A percentile compares a stretch with the other conserved stretches of the same genome.
Evolutionary conservation across 2,797 vertebrate genomes (phyloP).

Genomic region (Atherinosoma microstoma): DNA sequence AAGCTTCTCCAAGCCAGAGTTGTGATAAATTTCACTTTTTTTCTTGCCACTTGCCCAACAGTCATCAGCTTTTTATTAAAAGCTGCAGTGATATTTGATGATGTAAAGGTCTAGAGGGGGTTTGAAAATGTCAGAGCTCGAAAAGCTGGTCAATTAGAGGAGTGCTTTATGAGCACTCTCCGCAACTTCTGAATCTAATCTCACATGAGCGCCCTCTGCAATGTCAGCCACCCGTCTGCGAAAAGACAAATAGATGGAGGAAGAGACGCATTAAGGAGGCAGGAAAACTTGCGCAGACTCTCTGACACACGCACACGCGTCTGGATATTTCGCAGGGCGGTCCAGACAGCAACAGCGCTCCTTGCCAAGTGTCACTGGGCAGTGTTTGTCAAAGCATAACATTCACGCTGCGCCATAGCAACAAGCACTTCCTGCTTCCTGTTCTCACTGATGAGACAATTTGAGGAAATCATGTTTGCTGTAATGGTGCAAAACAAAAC

Average conservation of each 20-base stretch:
- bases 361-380: constrained; percentile 73
- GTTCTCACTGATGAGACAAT: constrained; percentile 72
- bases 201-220: constrained; percentile 43
- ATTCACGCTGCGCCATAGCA: constrained; percentile 57
- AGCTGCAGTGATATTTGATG: constrained; percentile 27
- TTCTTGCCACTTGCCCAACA: constrained; percentile 21
- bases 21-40: constrained; percentile 20
- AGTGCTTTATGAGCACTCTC: constrained; percentile 44
- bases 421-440: constrained; percentile 77
- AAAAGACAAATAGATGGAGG: constrained; percentile 77
- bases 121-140: constrained; percentile 51
- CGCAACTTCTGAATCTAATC: constrained; percentile 49
- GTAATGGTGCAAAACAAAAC: constrained; percentile 48
- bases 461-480: constrained; percentile 74
- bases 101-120: constrained; percentile 36
- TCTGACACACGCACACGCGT: constrained; percentile 46
- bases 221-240: constrained; percentile 59
- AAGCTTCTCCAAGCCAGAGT: constrained; percentile 17
- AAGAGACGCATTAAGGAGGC: constrained; percentile 73
- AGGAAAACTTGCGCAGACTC: constrained; percentile 57
- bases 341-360: constrained; percentile 55
- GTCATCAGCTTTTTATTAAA: constrained; percentile 21
- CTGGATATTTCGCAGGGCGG: constrained; percentile 50
- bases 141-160: constrained; percentile 30
- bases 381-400: constrained; percentile 69